Evolutionary conservation across 2,113 vertebrate genomes (phyloP).

Genomic region (Onychostoma macrolepis): DNA sequence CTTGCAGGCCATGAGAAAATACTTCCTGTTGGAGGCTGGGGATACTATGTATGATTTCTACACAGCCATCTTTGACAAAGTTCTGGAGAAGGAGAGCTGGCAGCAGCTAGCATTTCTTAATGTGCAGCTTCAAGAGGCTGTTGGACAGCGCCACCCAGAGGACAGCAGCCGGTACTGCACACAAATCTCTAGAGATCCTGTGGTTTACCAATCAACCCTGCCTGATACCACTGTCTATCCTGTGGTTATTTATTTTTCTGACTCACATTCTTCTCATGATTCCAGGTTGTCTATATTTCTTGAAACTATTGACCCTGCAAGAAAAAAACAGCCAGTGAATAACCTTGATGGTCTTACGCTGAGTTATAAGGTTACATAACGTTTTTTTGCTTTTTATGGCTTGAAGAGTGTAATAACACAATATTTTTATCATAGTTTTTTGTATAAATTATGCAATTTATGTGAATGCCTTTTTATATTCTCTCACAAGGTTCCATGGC

Average conservation of each 20-base stretch:
- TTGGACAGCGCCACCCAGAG: conserved; percentile 91
- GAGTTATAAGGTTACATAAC: conserved; percentile 87
- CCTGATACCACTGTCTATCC: not conserved
- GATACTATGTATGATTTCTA: conserved; percentile 99
- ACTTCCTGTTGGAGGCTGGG: conserved; percentile 97
- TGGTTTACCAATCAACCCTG: conserved; percentile 6
- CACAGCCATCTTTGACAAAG: conserved; percentile 97
- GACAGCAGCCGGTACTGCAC: conserved; percentile 87
- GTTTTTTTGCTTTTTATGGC: not conserved
- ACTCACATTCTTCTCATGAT: not conserved
- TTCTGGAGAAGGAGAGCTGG: conserved; percentile 94
- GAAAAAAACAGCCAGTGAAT: conserved; percentile 95
- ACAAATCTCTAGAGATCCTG: not conserved
- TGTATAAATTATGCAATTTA: not conserved
- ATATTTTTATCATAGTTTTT: not conserved
- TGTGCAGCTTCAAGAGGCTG: conserved; percentile 92
- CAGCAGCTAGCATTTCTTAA: conserved; percentile 94
- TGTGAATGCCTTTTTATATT: not conserved
- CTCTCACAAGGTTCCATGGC: conserved; percentile 91
- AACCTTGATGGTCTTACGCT: conserved; percentile 92
- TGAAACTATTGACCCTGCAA: conserved; percentile 86
- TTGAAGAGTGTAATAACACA: not conserved
- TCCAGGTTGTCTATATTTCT: conserved; percentile 88
- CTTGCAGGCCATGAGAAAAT: conserved; percentile 97
- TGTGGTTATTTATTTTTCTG: not conserved